Conservation (phyloP, 2,888 invertebrate species). For the Meteorus colon region DNA sequence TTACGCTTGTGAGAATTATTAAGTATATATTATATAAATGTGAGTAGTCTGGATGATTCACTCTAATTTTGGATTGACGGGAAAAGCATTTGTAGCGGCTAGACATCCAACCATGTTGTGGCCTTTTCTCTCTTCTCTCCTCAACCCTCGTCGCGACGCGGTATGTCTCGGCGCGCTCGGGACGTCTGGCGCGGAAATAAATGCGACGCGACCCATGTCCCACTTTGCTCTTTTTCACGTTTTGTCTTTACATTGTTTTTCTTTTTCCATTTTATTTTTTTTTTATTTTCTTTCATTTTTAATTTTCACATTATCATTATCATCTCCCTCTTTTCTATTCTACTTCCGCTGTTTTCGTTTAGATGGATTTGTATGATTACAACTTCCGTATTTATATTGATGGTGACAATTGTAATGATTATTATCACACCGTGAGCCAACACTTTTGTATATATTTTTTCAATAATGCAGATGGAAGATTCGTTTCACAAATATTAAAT, state of each 20-base stretch:
- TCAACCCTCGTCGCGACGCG: constrained; percentile 46
- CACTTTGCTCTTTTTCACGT: constrained; percentile 43
- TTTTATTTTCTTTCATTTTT: not conserved
- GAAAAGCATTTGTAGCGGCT: constrained; percentile 51
- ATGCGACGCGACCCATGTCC: constrained; percentile 48
- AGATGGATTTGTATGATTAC: constrained; percentile 21
- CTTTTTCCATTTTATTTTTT: not conserved
- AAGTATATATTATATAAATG: constrained; percentile 20
- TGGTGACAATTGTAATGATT: too few species aligned
- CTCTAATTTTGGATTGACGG: constrained; percentile 53
- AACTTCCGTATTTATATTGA: not conserved
- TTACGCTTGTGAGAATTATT: not conserved
- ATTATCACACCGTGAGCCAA: too few species aligned
- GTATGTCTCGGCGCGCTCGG: constrained; percentile 47
- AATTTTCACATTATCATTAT: not conserved
- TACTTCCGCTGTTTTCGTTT: not conserved
- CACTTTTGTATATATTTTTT: constrained; percentile 21
- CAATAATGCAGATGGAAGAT: constrained; percentile 19
- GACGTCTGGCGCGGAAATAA: constrained; percentile 61
- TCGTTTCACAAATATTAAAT: not conserved
- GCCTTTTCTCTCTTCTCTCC: constrained; percentile 41
- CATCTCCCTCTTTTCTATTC: constrained; percentile 6
- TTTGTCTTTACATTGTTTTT: constrained; percentile 35
- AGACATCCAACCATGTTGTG: constrained; percentile 41
- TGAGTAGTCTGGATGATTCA: constrained; percentile 49